Evolutionary conservation across 2,113 vertebrate species (phyloP), one percentile per base, ranked within the genome.

Genomic region (Centropus bengalensis): DNA sequence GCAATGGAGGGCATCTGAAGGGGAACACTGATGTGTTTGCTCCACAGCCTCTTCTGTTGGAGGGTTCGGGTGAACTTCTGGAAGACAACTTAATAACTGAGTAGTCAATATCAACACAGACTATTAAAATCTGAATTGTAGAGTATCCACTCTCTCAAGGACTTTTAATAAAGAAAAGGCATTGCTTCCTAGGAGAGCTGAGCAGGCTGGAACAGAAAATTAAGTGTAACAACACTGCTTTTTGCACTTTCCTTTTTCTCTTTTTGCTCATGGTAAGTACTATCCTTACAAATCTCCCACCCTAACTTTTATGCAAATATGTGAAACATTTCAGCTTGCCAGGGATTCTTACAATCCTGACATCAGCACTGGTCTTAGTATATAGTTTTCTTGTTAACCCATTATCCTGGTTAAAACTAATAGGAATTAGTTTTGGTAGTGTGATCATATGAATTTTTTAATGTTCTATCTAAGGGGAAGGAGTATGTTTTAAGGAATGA

Each of bases 81-180:
- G 49, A 83, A 95, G 94, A 96, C 95, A 96, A 12, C 77, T 91
- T 94, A 96, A 90, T 96, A 92, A 96, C 90, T 26, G 73, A 91
- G 84, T 60, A 95, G 96, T 88, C 88, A 89, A 9, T n/a, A 7
- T 89, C 90, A 96, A 74, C 1, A 1, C 60, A 47, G 78, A 77
- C 75, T 82, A 17, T 88, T 88, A 82, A 70, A 92, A 89, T 94
- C 76, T 67, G 96, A 95, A 90, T 80, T 89, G 88, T 92, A 77
- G 88, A 88, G 73, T 76, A 82, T 86, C 71, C 40, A 8, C 59
- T 84, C 60, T 88, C 82, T 93, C 79, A 86, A 93, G 79, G 84
- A 86, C 84, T 91, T 88, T 54, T 79, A n/a, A 92, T 78, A 89
- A 92, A 32, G 63, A 49, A 93, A 92, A 93, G 49, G 42, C 33